phyloP scores from a whole-genome alignment of 2,888 invertebrate species.

The Ochropacha duplaris region DNA sequence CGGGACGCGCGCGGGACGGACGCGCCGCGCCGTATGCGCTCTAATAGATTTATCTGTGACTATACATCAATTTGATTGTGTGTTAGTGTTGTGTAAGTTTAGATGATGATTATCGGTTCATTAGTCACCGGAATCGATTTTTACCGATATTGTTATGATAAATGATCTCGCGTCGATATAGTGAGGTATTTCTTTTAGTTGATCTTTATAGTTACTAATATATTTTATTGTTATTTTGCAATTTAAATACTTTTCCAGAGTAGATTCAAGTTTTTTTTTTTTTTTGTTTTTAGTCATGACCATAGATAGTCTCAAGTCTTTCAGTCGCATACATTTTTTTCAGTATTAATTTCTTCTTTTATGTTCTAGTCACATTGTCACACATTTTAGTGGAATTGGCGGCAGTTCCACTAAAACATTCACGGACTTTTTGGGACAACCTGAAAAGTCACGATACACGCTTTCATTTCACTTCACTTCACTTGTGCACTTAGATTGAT shows the following conservation, averaged over 20 bases:
- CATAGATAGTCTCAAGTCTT: too few relatives aligned
- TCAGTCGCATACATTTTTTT: too few relatives aligned
- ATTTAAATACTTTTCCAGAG: not conserved
- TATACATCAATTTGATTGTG: slow-evolving; percentile 59
- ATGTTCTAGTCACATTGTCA: too few relatives aligned
- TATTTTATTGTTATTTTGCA: not conserved
- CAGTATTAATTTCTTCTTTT: too few relatives aligned
- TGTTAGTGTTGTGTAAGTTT: slow-evolving; percentile 51
- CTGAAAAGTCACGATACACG: too few relatives aligned
- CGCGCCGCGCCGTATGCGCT: slow-evolving; percentile 43
- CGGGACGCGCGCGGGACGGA: slow-evolving; percentile 52
- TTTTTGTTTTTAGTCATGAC: too few relatives aligned
- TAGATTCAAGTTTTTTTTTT: too few relatives aligned
- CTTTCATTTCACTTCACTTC: too few relatives aligned
- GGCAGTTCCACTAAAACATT: too few relatives aligned
- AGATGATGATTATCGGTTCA: slow-evolving; percentile 59
- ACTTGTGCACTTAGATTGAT: too few relatives aligned
- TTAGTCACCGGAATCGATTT: slow-evolving; percentile 52
- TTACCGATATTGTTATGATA: slow-evolving; percentile 40
- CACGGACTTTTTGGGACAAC: too few relatives aligned
- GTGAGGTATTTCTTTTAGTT: slow-evolving; percentile 18
- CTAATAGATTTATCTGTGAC: slow-evolving; percentile 75
- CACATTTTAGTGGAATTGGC: too few relatives aligned
- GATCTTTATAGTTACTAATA: slow-evolving; percentile 8
- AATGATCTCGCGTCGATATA: slow-evolving; percentile 38